Evolutionary conservation across 2,113 vertebrate species (phyloP).

Genomic region (Atlantisia rogersi): DNA sequence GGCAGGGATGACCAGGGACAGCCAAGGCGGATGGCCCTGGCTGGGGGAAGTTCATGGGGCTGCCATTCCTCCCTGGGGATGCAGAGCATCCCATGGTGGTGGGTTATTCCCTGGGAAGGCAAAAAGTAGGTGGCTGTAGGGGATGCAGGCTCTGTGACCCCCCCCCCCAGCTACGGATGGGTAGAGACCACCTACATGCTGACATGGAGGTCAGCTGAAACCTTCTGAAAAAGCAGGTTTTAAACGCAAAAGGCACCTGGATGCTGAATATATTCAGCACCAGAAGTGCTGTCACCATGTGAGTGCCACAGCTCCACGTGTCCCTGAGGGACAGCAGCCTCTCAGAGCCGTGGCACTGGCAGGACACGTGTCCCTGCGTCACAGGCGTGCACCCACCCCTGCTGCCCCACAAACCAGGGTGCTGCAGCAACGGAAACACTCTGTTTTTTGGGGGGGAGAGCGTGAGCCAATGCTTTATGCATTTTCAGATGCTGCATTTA

Average conservation of each 20-base stretch:
- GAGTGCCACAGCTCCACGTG: neutral
- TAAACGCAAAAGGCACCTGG: neutral
- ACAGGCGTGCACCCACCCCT: neutral
- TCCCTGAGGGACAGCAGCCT: fast-evolving
- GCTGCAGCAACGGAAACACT: neutral
- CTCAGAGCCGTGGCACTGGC: neutral
- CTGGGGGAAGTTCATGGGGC: neutral
- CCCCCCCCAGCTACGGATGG: neutral
- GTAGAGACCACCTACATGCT: fast-evolving
- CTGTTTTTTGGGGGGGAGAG: neutral
- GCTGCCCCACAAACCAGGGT: neutral
- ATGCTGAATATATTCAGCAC: fast-evolving
- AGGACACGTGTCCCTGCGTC: neutral
- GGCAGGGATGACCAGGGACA: neutral
- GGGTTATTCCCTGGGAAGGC: neutral
- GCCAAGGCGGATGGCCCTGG: neutral
- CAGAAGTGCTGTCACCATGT: fast-evolving
- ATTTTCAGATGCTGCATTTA: fast-evolving
- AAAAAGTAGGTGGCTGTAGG: fast-evolving
- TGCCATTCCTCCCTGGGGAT: neutral
- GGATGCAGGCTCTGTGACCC: neutral
- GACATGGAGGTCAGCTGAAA: neutral
- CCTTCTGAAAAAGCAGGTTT: neutral
- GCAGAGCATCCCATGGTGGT: fast-evolving
- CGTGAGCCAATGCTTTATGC: fast-evolving